Conservation (phyloP, 2,113 vertebrate genomes). For the Oreochromis niloticus region DNA sequence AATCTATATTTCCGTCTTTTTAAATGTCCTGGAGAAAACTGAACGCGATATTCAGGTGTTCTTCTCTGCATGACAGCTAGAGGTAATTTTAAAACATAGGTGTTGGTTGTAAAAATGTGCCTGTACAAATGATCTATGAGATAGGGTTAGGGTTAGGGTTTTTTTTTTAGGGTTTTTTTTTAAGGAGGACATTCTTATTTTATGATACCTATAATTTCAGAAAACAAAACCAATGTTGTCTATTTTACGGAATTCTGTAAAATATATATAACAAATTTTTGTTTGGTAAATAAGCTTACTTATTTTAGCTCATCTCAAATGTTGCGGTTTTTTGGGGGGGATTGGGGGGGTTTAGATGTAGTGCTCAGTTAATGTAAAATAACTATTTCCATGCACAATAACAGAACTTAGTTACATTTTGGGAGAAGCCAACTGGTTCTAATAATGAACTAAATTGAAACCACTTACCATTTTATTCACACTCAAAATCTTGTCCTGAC, state of each 20-base stretch:
- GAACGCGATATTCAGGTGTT: background rate
- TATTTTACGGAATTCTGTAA: background rate
- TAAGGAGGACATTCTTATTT: background rate
- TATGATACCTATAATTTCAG: background rate
- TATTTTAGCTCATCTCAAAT: background rate
- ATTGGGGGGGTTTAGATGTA: no score
- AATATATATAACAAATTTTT: background rate
- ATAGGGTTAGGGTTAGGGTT: no score
- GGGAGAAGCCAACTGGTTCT: background rate
- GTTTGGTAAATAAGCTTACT: background rate
- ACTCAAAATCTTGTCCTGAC: background rate
- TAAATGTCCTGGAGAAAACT: background rate
- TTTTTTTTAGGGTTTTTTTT: no score
- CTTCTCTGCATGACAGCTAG: fast-evolving
- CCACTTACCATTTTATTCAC: background rate
- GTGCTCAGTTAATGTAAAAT: no score
- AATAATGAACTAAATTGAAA: background rate
- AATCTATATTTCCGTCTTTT: background rate
- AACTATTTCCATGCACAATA: no score
- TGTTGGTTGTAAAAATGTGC: background rate
- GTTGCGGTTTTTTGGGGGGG: no score
- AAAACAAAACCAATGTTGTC: background rate
- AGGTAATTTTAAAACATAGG: background rate
- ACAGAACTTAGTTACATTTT: background rate
- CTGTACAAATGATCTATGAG: background rate